Evolutionary conservation across 2,888 invertebrate species (phyloP).

Genomic region (Helobdella robusta): DNA sequence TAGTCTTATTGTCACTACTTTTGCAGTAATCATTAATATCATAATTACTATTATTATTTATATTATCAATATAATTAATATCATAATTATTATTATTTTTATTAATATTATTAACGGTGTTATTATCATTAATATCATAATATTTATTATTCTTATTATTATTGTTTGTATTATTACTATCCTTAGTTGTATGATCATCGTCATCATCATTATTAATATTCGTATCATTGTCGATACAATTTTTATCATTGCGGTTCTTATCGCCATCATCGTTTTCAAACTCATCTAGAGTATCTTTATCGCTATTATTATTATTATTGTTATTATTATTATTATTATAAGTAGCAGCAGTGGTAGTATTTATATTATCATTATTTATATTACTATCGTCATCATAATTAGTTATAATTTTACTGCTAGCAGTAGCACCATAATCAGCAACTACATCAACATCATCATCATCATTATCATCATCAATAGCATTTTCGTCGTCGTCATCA

Average conservation of each 20-base stretch:
- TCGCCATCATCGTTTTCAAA: background rate
- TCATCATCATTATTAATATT: background rate
- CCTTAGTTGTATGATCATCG: background rate
- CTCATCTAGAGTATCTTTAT: background rate
- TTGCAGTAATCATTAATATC: conserved; percentile 2
- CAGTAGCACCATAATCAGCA: background rate
- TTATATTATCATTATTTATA: background rate
- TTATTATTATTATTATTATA: background rate
- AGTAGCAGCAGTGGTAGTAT: background rate
- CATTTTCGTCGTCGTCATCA: too few species aligned
- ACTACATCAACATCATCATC: too few species aligned
- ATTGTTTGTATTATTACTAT: conserved; percentile 12
- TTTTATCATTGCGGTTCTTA: background rate
- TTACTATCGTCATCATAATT: background rate
- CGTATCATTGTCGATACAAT: background rate
- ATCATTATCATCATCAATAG: too few species aligned
- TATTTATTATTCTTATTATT: conserved; percentile 13
- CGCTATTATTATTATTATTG: conserved; percentile 1
- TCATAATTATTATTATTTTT: conserved; percentile 14
- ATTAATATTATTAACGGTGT: conserved; percentile 7
- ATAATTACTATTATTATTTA: conserved; percentile 9
- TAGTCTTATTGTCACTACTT: conserved; percentile 5
- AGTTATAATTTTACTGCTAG: background rate
- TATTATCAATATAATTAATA: conserved; percentile 12
- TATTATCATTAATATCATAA: conserved; percentile 12